These are phyloP conservation scores for Hydrotaea diabolus DNA, from an alignment of 2,888 invertebrate genomes.

Conservation along the genomic window DNA sequence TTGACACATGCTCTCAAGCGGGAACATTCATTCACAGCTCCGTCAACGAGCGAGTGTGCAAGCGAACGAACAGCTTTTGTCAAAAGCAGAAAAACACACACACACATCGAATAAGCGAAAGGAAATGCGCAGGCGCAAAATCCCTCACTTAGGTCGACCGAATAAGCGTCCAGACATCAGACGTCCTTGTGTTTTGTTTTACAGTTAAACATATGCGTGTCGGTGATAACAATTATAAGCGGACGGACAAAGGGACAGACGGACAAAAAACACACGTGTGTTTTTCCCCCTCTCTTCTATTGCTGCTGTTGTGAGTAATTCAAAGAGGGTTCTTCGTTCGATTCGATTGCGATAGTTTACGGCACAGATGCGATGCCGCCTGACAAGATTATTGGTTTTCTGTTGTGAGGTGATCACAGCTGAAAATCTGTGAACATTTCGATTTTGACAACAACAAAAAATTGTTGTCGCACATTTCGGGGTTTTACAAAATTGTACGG, in stretches of 20 bases:
- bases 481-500: not conserved
- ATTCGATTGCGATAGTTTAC: conserved; percentile 16
- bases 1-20: conserved; percentile 62
- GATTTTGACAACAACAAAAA: not conserved
- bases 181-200: conserved; percentile 48
- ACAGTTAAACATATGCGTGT: conserved; percentile 45
- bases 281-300: conserved; percentile 42
- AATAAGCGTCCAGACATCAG: not conserved
- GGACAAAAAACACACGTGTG: conserved; percentile 58
- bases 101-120: conserved; percentile 4
- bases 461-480: conserved; percentile 5
- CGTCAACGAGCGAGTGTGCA: too few relatives aligned
- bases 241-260: not conserved
- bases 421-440: conserved; percentile 28
- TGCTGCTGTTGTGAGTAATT: conserved; percentile 37
- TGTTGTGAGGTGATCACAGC: conserved; percentile 21
- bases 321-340: conserved; percentile 45
- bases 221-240: conserved; percentile 40
- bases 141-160: not conserved
- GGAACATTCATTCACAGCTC: conserved; percentile 38
- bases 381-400: conserved; percentile 39
- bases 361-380: conserved; percentile 49
- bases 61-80: conserved; percentile 62
- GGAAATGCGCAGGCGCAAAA: conserved; percentile 26
- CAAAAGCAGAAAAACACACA: conserved; percentile 49